phyloP scores from a whole-genome alignment of 2,888 invertebrate genomes.

The Nomada ruficornis region DNA sequence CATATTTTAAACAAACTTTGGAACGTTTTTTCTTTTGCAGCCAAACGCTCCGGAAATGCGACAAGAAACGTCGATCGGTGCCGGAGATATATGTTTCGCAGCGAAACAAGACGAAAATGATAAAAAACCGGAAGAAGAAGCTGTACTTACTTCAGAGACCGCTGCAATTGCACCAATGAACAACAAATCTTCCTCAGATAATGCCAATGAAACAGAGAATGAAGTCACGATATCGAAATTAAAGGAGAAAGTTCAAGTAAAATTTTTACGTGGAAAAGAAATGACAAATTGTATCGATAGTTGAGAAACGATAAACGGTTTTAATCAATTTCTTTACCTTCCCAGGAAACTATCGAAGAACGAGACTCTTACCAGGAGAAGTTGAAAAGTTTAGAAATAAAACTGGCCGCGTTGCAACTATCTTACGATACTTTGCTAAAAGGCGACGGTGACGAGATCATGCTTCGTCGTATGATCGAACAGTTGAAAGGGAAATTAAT shows the following conservation, averaged over 20 bases:
- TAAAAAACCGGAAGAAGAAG: not conserved
- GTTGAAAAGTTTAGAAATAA: slow-evolving; percentile 75
- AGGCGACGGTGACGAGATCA: slow-evolving; percentile 55
- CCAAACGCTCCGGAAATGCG: slow-evolving; percentile 3
- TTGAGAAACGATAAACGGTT: not conserved
- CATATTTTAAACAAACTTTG: not conserved
- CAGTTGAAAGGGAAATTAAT: slow-evolving; percentile 74
- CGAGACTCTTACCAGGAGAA: slow-evolving; percentile 77
- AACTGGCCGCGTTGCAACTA: slow-evolving; percentile 70
- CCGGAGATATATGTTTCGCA: slow-evolving; percentile 25
- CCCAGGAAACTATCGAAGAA: slow-evolving; percentile 75
- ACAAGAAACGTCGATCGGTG: slow-evolving; percentile 23
- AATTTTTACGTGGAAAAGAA: not conserved
- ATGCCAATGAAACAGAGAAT: not conserved
- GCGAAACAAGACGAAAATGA: not conserved
- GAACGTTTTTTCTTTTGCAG: not conserved
- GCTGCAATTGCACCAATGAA: not conserved
- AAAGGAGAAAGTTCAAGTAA: slow-evolving; percentile 72
- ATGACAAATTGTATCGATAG: not conserved
- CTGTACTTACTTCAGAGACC: not conserved
- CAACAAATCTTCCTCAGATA: slow-evolving; percentile 3
- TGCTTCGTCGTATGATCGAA: slow-evolving; percentile 73
- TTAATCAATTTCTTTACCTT: not conserved
- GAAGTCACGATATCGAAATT: slow-evolving; percentile 56
- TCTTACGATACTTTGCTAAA: slow-evolving; percentile 66